Percentiles rank a stretch among this genome's conserved stretches.
Conservation (phyloP, 2,113 vertebrate species). For the Hypanus sabinus region DNA sequence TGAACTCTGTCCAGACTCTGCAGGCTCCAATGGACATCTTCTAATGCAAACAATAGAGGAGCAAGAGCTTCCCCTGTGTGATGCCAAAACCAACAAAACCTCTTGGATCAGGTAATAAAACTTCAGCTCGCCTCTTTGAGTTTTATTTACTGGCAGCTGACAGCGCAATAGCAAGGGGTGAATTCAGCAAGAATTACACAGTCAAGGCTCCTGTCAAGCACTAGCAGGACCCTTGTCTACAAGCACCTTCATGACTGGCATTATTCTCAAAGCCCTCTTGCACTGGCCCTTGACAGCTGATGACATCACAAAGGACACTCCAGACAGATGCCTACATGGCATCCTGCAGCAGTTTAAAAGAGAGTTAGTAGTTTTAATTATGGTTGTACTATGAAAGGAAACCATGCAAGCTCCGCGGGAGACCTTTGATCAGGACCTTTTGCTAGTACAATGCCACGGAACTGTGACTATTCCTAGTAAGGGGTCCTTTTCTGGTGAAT, state of each 20-base stretch:
- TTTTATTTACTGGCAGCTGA: constrained; percentile 74
- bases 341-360: constrained; percentile 83
- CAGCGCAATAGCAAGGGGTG: constrained; percentile 56
- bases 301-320: constrained; percentile 80
- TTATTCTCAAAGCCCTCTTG: constrained; percentile 69
- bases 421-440: constrained; percentile 70
- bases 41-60: constrained; percentile 57
- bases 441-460: constrained; percentile 75
- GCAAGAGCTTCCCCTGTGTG: constrained; percentile 58
- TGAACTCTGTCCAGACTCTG: constrained; percentile 56
- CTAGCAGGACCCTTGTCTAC: constrained; percentile 70
- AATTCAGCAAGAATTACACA: constrained; percentile 71
- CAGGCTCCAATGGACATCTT: constrained; percentile 68
- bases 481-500: constrained; percentile 73
- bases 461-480: constrained; percentile 74
- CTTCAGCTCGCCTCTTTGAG: constrained; percentile 64
- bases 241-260: constrained; percentile 75
- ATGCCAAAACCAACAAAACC: constrained; percentile 69
- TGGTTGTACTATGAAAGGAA: constrained; percentile 74
- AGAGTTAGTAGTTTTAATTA: constrained; percentile 84
- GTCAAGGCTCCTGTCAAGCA: constrained; percentile 69
- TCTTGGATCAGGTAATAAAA: constrained; percentile 69
- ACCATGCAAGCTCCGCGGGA: constrained; percentile 69
- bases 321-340: constrained; percentile 78
- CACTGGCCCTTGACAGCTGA: constrained; percentile 71